Percentiles rank a stretch among this genome's conserved stretches.
Conservation (phyloP, 1,140 invertebrate genomes). For the Lordiphosa collinella region DNA sequence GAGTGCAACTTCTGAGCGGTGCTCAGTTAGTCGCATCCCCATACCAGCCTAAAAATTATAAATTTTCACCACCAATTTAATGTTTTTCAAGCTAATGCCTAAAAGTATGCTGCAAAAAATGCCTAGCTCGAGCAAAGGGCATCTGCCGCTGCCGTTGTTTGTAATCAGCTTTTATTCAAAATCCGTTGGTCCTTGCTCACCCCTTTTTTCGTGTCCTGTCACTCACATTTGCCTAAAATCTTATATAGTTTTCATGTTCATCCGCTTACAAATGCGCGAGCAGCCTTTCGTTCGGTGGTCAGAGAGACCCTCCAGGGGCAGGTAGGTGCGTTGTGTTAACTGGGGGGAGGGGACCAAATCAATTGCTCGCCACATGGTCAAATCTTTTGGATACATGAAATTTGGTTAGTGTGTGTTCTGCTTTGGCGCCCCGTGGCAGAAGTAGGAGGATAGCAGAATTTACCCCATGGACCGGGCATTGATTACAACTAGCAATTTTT, state of each 20-base stretch:
- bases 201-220: background rate
- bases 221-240: slow-evolving; percentile 18
- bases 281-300: slow-evolving; percentile 12
- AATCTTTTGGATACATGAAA: slow-evolving; percentile 60
- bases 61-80: background rate
- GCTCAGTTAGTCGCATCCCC: no score
- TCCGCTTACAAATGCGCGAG: slow-evolving; percentile 40
- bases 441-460: background rate
- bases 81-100: slow-evolving; percentile 4
- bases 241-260: slow-evolving; percentile 53
- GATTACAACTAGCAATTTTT: slow-evolving; percentile 59
- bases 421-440: slow-evolving; percentile 26
- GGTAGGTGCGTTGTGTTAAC: background rate
- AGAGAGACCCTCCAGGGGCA: background rate
- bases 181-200: background rate
- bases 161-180: slow-evolving; percentile 49
- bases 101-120: slow-evolving; percentile 26
- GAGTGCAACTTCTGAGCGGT: no score
- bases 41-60: no score
- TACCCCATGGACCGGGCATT: slow-evolving; percentile 31
- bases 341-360: slow-evolving; percentile 22
- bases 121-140: background rate
- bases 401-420: slow-evolving; percentile 51
- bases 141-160: slow-evolving; percentile 12
- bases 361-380: slow-evolving; percentile 55